These are phyloP conservation scores for Pangasius krempfi DNA, from an alignment of 2,797 vertebrate species.

Conservation along the genomic window DNA sequence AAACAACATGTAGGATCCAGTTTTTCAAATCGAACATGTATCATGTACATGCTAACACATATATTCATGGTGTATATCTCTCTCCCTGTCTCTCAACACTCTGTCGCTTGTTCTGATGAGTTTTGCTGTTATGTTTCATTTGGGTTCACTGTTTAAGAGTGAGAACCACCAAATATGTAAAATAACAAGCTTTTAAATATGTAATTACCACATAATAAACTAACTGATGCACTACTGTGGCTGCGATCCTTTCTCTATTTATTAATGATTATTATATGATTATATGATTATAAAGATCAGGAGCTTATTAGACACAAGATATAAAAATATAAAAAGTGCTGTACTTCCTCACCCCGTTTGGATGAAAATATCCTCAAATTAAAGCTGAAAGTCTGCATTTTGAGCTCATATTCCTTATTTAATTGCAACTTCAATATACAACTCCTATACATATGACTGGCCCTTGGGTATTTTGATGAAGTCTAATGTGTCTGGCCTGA, in stretches of 20 bases:
- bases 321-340: not conserved
- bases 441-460: too few relatives aligned
- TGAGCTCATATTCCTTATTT: too few relatives aligned
- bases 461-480: not conserved
- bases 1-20: not conserved
- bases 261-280: not conserved
- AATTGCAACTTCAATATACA: too few relatives aligned
- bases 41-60: not conserved
- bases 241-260: not conserved
- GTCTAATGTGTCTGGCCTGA: not conserved
- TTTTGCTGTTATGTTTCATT: not conserved
- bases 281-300: too few relatives aligned
- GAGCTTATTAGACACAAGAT: not conserved
- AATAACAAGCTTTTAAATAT: not conserved
- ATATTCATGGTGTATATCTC: not conserved
- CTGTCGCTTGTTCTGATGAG: too few relatives aligned
- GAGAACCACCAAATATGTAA: not conserved
- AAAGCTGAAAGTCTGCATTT: not conserved
- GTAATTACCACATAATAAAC: constrained; percentile 10
- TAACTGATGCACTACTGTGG: not conserved
- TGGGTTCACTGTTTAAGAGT: not conserved
- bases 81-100: not conserved
- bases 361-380: not conserved
- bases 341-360: not conserved
- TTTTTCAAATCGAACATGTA: not conserved